phyloP scores from a whole-genome alignment of 1,140 invertebrate genomes.

The Formica exsecta region DNA sequence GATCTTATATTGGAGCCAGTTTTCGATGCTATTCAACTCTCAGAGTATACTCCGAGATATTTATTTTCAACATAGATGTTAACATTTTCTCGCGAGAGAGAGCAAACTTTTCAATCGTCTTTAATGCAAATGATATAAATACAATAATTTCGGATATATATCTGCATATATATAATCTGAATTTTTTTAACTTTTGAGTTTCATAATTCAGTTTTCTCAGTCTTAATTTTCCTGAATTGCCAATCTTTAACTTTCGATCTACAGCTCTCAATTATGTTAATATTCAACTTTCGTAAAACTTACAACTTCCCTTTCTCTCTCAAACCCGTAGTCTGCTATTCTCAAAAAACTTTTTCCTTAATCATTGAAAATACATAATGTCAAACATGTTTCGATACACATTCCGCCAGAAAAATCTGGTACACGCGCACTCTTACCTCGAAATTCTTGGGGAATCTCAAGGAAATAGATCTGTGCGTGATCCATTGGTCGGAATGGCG shows the following conservation, averaged over 20 bases:
- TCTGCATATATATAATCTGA: neutral
- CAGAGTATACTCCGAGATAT: neutral
- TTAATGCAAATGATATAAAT: neutral
- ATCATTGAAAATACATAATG: neutral
- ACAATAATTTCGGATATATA: neutral
- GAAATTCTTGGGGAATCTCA: constrained; percentile 15
- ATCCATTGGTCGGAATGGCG: constrained; percentile 42
- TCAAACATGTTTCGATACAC: neutral
- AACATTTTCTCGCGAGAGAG: neutral
- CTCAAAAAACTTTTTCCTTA: neutral
- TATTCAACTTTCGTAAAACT: neutral
- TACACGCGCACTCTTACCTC: neutral
- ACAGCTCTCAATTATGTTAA: neutral
- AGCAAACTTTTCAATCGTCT: neutral
- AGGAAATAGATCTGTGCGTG: constrained; percentile 42
- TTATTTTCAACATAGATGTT: neutral
- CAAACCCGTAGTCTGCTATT: neutral
- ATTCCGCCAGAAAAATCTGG: neutral
- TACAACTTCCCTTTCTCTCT: neutral
- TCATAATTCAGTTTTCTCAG: neutral
- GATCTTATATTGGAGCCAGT: constrained; percentile 8
- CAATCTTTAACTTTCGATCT: neutral
- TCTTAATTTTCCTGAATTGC: neutral
- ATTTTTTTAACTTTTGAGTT: neutral
- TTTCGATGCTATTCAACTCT: constrained; percentile 24